Evolutionary conservation across 2,888 invertebrate species (phyloP).

Genomic region (Geotrupes spiniger): DNA sequence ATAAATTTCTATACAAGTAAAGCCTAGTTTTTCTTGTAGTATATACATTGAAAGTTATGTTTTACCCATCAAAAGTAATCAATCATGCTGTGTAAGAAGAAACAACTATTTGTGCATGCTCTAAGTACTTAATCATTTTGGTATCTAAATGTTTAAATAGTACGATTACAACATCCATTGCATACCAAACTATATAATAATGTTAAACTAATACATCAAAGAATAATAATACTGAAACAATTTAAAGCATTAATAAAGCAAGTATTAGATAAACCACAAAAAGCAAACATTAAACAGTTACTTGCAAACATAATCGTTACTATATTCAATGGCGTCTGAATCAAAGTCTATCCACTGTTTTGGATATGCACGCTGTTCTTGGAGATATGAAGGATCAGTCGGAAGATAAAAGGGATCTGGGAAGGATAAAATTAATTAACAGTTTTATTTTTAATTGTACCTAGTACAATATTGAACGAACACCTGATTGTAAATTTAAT

Average conservation of each 20-base stretch:
- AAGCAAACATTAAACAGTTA: constrained; percentile 16
- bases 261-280: constrained; percentile 9
- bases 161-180: background rate
- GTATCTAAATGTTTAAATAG: background rate
- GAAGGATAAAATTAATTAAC: constrained; percentile 6
- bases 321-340: constrained; percentile 19
- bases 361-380: constrained; percentile 11
- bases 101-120: too few species aligned
- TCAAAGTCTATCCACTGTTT: constrained; percentile 19
- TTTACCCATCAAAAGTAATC: too few species aligned
- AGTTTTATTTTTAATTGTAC: too few species aligned
- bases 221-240: constrained; percentile 14
- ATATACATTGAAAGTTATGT: too few species aligned
- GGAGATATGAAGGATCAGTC: constrained; percentile 5
- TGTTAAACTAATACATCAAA: constrained; percentile 4
- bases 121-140: too few species aligned
- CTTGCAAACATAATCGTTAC: constrained; percentile 22
- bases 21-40: too few species aligned
- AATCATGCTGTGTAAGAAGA: too few species aligned
- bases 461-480: too few species aligned
- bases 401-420: constrained; percentile 20
- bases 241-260: constrained; percentile 6
- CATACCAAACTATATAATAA: constrained; percentile 6
- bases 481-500: too few species aligned
- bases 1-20: too few species aligned